These are phyloP conservation scores for Rhynchomys soricoides DNA, from an alignment of 2,113 vertebrate species.

Conservation along the genomic window DNA sequence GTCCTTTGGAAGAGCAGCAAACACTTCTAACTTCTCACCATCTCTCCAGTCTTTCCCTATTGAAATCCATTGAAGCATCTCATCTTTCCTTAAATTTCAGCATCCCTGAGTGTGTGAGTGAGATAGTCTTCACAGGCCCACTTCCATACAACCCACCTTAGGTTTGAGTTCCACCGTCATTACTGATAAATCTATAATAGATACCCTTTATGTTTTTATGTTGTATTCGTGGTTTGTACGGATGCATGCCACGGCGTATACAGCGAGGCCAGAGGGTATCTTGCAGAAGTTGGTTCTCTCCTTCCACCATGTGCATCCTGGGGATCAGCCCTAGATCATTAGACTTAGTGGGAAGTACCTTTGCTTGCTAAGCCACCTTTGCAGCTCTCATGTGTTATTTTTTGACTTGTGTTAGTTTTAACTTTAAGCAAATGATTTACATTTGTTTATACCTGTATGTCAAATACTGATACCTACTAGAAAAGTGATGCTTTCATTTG, in stretches of 20 bases:
- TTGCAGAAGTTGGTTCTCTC: neutral
- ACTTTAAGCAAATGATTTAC: neutral
- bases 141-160: neutral
- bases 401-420: slow-evolving; percentile 24
- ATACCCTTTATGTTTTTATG: neutral
- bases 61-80: neutral
- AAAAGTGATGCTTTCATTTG: slow-evolving; percentile 54
- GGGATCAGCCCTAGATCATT: neutral
- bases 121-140: too few relatives aligned
- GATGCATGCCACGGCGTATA: too few relatives aligned
- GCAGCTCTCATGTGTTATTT: neutral
- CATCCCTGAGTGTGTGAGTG: neutral
- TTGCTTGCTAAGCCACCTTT: too few relatives aligned
- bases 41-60: neutral
- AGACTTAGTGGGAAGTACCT: neutral
- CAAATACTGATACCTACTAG: slow-evolving; percentile 44
- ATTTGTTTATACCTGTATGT: neutral
- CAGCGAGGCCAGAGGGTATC: neutral
- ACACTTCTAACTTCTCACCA: neutral
- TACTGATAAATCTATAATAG: neutral
- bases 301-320: too few relatives aligned
- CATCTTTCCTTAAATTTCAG: neutral
- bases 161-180: neutral
- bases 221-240: neutral
- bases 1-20: neutral